A percentile compares a stretch with the other conserved stretches of the same genome.
These are phyloP conservation scores for Pachydiplax longipennis DNA, from an alignment of 2,888 invertebrate genomes.

Conservation along the genomic window DNA sequence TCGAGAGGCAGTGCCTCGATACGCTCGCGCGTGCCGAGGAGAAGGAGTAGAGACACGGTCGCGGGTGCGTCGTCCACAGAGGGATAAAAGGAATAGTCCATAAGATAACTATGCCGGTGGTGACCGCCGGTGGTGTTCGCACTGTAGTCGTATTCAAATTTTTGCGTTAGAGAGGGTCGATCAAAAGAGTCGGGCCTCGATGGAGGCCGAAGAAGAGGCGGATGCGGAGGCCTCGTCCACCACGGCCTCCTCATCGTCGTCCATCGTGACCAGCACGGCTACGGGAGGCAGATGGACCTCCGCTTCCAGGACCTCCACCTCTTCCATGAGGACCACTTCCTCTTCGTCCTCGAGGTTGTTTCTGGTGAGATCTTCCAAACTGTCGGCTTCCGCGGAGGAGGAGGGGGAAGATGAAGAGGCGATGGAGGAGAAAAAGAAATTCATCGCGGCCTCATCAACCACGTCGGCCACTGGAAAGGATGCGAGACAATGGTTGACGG, in stretches of 20 bases:
- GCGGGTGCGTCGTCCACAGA: neutral
- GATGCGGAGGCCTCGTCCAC: conserved; percentile 14
- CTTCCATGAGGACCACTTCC: conserved; percentile 15
- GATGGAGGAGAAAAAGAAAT: conserved; percentile 38
- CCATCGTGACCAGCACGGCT: neutral
- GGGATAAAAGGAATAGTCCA: neutral
- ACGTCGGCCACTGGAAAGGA: conserved; percentile 51
- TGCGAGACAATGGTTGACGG: conserved; percentile 54
- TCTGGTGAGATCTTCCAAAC: neutral
- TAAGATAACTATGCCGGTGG: neutral
- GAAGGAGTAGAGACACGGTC: neutral
- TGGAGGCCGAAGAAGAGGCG: conserved; percentile 36
- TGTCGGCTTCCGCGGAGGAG: conserved; percentile 14
- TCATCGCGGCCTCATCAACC: conserved; percentile 53
- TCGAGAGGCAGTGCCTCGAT: neutral
- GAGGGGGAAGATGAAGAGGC: conserved; percentile 36
- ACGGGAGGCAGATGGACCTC: neutral
- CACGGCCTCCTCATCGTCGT: neutral
- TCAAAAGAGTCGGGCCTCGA: neutral
- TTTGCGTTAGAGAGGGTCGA: neutral
- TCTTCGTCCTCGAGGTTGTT: neutral
- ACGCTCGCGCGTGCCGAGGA: neutral
- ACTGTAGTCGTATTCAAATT: neutral
- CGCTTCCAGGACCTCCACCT: neutral
- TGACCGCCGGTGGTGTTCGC: neutral